A percentile compares a stretch with the other conserved stretches of the same genome.
phyloP scores from a whole-genome alignment of 2,113 vertebrate genomes.

The Ammodytes dubius region DNA sequence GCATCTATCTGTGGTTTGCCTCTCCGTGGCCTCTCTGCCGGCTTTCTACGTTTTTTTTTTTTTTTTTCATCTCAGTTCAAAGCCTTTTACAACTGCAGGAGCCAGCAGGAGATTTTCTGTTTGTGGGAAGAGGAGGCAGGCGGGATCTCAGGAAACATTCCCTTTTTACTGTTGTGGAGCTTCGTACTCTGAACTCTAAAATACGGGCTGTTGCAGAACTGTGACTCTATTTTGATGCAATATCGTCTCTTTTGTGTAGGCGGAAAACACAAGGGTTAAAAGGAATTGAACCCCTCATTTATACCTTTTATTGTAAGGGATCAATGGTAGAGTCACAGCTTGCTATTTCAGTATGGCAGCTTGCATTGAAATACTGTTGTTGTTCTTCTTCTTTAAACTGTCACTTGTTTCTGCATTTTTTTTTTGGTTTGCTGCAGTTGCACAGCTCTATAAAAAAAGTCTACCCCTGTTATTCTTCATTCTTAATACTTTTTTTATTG shows the following conservation, averaged over 20 bases:
- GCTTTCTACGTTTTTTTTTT: conserved; percentile 51
- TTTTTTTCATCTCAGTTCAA: conserved; percentile 76
- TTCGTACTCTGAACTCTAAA: conserved; percentile 64
- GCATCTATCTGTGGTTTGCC: conserved; percentile 51
- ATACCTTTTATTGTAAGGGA: conserved; percentile 30
- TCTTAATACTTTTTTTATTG: background rate
- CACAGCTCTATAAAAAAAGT: conserved; percentile 3
- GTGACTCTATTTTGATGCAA: conserved; percentile 49
- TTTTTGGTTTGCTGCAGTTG: background rate
- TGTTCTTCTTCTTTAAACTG: conserved; percentile 15
- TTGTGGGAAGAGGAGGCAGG: conserved; percentile 74
- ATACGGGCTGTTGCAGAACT: conserved; percentile 58
- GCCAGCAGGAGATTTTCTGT: conserved; percentile 80
- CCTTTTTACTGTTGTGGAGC: conserved; percentile 65
- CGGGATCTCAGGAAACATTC: conserved; percentile 75
- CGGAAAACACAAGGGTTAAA: conserved; percentile 30
- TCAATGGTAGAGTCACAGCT: conserved; percentile 33
- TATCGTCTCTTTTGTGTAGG: conserved; percentile 46
- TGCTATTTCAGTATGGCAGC: conserved; percentile 33
- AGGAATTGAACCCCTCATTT: conserved; percentile 34
- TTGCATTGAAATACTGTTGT: conserved; percentile 3
- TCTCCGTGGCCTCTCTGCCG: conserved; percentile 67
- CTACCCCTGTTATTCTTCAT: background rate
- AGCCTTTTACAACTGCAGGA: conserved; percentile 69
- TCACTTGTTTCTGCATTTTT: background rate